Base-by-base conservation (phyloP, 2,113 vertebrate species). In the Microcebus ravelobensis region DNA sequence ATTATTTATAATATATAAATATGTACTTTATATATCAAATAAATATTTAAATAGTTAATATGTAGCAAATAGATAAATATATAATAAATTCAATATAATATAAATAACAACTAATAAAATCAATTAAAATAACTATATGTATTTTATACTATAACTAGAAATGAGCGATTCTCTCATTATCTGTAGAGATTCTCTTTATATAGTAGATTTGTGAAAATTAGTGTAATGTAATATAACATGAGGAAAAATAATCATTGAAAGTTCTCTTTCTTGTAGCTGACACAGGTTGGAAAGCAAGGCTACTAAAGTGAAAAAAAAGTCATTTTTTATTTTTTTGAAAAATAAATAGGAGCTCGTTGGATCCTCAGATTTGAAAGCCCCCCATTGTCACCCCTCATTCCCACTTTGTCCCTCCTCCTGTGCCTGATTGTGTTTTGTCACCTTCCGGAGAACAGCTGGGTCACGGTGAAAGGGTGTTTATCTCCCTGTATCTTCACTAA, bases 401-500 rank as follows among this genome's bases (percentile, higher is more conserved):
- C 80, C 80, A 91, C 76, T 91, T 81, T 97, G 93, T 97, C 98
- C 97, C 74, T 96, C 97, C 93, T 97, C 95, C 88, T 0, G 21
- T 17, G 81, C n/a, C 95, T 98, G 97, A 97, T 92, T 96, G 70
- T 94, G 87, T 23, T 96, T 98, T 97, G 96, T 97, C 98, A 98
- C 98, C 97, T 98, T 98, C 97, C 87, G 50, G 97, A 91, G 97
- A 98, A 97, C 97, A 98, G 97, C 97, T 98, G 97, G 98, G 98
- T 98, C 97, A 98, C 94, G 86, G 85, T 97, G 98, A 97, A 98
- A 98, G 97, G 94, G 97, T 98, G 97, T 97, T 98, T 97, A 97
- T 98, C 97, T 98, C 94, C 96, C 80, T 76, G 95, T 97, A 63
- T 95, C 97, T 96, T 81, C 87, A 65, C 70, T 97, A 93, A 97